Base-by-base conservation (phyloP, 2,888 invertebrate species). In the Icerya purchasi region DNA sequence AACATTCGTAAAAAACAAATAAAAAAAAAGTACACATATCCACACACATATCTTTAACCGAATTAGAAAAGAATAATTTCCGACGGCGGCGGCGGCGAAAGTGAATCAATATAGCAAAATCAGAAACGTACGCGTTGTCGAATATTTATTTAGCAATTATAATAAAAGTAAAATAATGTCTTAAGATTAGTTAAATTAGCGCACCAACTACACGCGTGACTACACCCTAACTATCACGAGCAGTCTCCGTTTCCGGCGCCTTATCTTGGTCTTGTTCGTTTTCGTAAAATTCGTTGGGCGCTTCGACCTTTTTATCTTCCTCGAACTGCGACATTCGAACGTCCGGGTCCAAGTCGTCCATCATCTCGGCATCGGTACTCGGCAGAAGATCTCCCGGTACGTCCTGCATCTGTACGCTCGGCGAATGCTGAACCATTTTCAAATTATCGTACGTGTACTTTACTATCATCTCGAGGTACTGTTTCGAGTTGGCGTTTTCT, bases 351-450 rank as follows among this genome's bases (percentile, higher is more conserved):
- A 82, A 78, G 62, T 90, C 89, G 3, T 88, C 86, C 1, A 74
- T 69, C 23, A 64, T 64, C 24, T 66, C 65, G 10, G 62, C 60
- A 24, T 67, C 66, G 18, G 63, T 62, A 8, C 61, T 61, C n/a
- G 63, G 62, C 23, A 66, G 61, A 54, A 62, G 68, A 54, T 66
- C 70, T 73, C 83, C 83, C 18, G 94, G 94, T 2, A 92, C 84
- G 69, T 92, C 89, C 56, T 93, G 87, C 92, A 98, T 93, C 74
- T 98, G 97, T 0, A 98, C 97, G 65, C 89, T 91, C 0, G 94
- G 94, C 0, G 96, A 90, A 69, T 89, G 85, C 67, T 87, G 86
- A 65, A 90, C 82, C 83, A 90, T 86, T 74, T 89, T 90, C 50
- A 97, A 75, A 71, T 94, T 96, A 68, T 97, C 96, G 67, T 84